These are phyloP conservation scores for Heloderma charlesbogerti DNA, from an alignment of 2,113 vertebrate species.

Conservation along the genomic window DNA sequence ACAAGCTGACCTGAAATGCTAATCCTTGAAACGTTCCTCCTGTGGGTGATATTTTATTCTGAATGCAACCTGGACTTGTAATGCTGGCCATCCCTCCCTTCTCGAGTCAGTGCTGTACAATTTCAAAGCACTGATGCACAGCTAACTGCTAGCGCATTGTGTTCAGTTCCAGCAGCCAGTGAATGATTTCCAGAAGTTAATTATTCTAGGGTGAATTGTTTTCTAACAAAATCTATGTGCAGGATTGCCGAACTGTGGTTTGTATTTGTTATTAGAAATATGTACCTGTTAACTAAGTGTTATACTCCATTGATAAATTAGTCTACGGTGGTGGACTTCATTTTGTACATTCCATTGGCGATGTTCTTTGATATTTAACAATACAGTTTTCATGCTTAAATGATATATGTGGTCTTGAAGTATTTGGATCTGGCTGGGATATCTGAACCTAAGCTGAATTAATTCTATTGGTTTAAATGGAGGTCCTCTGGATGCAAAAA, in stretches of 20 bases:
- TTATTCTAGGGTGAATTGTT: constrained; percentile 64
- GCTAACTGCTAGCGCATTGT: constrained; percentile 69
- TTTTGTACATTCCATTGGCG: neutral
- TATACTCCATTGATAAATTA: constrained; percentile 18
- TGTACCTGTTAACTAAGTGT: constrained; percentile 23
- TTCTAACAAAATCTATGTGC: constrained; percentile 49
- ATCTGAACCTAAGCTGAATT: neutral
- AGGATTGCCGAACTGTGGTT: constrained; percentile 36
- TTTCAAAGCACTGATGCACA: constrained; percentile 66
- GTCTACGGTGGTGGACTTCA: constrained; percentile 1
- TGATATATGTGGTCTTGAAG: neutral
- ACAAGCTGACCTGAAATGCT: constrained; percentile 36
- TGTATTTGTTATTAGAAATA: constrained; percentile 40
- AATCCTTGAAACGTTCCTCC: constrained; percentile 64
- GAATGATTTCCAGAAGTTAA: constrained; percentile 71
- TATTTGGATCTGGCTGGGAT: neutral
- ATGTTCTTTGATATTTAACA: constrained; percentile 14
- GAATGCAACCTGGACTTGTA: constrained; percentile 33
- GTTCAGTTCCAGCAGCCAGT: constrained; percentile 51
- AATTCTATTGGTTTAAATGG: neutral
- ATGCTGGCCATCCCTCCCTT: constrained; percentile 18
- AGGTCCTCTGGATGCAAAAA: neutral
- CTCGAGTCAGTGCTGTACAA: constrained; percentile 48
- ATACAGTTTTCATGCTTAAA: constrained; percentile 8
- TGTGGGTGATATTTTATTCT: constrained; percentile 60